phyloP scores from a whole-genome alignment of 1,140 invertebrate genomes.

The Drosophila paulistorum region DNA sequence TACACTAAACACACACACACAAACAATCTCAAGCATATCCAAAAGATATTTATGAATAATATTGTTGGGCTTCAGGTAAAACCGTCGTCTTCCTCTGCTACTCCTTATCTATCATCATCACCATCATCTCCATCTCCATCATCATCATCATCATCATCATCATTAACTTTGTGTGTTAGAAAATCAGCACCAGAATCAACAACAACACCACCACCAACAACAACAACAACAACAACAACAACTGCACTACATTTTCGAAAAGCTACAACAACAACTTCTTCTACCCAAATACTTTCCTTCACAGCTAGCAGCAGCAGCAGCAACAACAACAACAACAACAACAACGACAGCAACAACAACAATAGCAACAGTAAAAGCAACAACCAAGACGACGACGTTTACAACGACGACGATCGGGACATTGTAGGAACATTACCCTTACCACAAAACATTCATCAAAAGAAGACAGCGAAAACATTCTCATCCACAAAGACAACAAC shows the following conservation, averaged over 20 bases:
- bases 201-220: slow-evolving; percentile 7
- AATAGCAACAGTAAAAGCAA: slow-evolving; percentile 18
- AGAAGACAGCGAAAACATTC: slow-evolving; percentile 12
- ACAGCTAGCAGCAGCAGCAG: slow-evolving; percentile 38
- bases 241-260: slow-evolving; percentile 24
- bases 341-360: neutral
- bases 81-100: slow-evolving; percentile 27
- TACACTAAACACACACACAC: neutral
- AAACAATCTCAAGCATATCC: neutral
- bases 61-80: slow-evolving; percentile 50
- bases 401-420: slow-evolving; percentile 33
- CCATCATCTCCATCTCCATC: slow-evolving; percentile 35
- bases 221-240: slow-evolving; percentile 40
- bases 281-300: slow-evolving; percentile 52
- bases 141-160: slow-evolving; percentile 24
- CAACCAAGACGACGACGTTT: slow-evolving; percentile 2
- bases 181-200: neutral
- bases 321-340: slow-evolving; percentile 7
- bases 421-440: slow-evolving; percentile 48
- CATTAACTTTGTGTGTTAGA: slow-evolving; percentile 61
- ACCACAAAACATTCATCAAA: slow-evolving; percentile 23
- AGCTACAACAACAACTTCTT: slow-evolving; percentile 38
- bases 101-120: slow-evolving; percentile 11
- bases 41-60: slow-evolving; percentile 55
- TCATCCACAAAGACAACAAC: neutral